phyloP scores from a whole-genome alignment of 2,113 vertebrate genomes.

The Spilogale gracilis region DNA sequence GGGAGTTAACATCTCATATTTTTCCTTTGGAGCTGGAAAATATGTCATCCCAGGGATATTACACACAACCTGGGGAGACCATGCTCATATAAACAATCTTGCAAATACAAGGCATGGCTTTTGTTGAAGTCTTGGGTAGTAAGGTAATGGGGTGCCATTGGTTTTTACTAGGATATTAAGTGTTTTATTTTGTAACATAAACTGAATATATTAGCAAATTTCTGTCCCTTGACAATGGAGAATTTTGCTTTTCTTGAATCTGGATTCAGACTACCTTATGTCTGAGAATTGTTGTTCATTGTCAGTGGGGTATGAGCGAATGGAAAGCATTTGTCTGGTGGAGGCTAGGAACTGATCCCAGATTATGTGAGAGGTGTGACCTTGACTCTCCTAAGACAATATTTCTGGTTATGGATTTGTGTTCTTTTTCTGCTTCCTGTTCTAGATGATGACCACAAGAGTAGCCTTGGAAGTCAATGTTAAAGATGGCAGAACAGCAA shows the following conservation, averaged over 20 bases:
- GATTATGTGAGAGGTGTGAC: background rate
- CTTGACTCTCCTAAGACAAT: background rate
- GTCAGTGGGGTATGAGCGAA: background rate
- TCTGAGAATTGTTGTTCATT: background rate
- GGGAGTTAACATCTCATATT: background rate
- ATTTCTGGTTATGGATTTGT: background rate
- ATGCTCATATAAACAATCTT: background rate
- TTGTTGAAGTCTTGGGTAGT: background rate
- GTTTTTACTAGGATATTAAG: background rate
- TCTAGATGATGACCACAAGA: background rate
- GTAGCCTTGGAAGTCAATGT: background rate
- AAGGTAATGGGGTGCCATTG: background rate
- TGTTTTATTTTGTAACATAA: background rate
- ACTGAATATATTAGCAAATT: background rate
- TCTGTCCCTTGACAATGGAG: background rate
- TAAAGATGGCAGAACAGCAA: background rate
- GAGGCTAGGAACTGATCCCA: background rate
- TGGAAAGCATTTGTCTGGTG: background rate
- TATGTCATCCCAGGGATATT: background rate
- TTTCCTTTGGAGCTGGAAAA: background rate
- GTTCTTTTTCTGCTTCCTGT: background rate
- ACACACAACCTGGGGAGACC: background rate
- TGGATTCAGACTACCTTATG: background rate
- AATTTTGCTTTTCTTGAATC: background rate
- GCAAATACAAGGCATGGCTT: background rate